These are phyloP conservation scores for Apis cerana DNA, from an alignment of 1,140 invertebrate species.

Conservation along the genomic window DNA sequence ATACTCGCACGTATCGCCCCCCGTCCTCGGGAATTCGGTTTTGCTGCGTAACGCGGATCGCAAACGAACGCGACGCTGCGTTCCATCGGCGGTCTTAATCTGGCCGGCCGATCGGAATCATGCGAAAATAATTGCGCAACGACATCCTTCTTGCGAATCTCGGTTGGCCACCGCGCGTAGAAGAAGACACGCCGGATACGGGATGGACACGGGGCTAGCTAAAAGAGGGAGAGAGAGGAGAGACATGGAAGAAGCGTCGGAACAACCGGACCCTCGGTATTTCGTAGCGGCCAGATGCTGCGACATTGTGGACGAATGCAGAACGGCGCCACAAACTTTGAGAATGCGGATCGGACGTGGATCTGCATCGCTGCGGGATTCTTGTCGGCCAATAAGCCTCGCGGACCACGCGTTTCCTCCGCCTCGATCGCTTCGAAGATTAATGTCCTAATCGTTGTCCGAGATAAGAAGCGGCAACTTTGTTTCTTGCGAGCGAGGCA, in stretches of 20 bases:
- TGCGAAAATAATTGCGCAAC: slow-evolving; percentile 75
- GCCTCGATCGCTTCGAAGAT: slow-evolving; percentile 41
- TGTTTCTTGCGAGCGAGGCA: background rate
- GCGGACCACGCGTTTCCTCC: slow-evolving; percentile 23
- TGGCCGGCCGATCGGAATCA: slow-evolving; percentile 71
- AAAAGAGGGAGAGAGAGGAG: background rate
- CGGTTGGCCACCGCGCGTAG: background rate
- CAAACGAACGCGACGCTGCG: slow-evolving; percentile 51
- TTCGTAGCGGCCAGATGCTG: slow-evolving; percentile 48
- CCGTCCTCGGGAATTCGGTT: slow-evolving; percentile 56
- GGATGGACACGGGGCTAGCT: background rate
- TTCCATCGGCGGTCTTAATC: slow-evolving; percentile 66
- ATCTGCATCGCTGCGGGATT: slow-evolving; percentile 53
- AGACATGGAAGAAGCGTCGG: slow-evolving; percentile 27
- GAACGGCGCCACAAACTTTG: slow-evolving; percentile 52
- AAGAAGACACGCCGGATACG: slow-evolving; percentile 20
- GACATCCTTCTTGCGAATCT: slow-evolving; percentile 51
- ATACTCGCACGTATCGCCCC: slow-evolving; percentile 56
- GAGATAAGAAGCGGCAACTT: slow-evolving; percentile 9
- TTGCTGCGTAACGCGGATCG: slow-evolving; percentile 53
- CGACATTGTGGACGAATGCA: slow-evolving; percentile 36
- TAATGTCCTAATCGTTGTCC: slow-evolving; percentile 45
- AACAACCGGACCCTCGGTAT: slow-evolving; percentile 31
- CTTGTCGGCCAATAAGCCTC: background rate
- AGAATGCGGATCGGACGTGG: slow-evolving; percentile 57